These are phyloP conservation scores for Aleadryas rufinucha DNA, from an alignment of 2,113 vertebrate species.

Conservation along the genomic window DNA sequence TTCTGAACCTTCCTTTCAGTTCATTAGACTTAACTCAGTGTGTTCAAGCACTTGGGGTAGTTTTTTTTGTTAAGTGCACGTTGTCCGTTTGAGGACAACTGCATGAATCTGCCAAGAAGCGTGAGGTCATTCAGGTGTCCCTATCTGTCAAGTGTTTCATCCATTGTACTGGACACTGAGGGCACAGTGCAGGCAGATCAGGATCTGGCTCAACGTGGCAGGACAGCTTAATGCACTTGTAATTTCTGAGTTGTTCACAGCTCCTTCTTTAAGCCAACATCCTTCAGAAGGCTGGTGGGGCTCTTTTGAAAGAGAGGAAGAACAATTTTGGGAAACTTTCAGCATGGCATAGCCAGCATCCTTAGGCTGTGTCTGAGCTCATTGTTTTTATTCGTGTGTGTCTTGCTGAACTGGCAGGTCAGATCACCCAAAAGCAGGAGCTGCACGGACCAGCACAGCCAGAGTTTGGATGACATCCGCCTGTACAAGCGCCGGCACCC, in stretches of 20 bases:
- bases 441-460: constrained; percentile 71
- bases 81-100: not conserved
- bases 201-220: not conserved
- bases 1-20: not conserved
- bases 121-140: not conserved
- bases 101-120: not conserved
- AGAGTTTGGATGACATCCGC: constrained; percentile 77
- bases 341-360: not conserved
- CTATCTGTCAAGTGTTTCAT: not conserved
- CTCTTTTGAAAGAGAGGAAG: not conserved
- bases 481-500: constrained; percentile 53
- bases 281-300: not conserved
- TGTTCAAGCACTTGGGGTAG: not conserved
- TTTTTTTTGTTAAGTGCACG: not conserved
- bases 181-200: not conserved
- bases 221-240: not conserved
- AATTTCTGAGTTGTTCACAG: not conserved
- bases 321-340: not conserved
- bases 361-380: not conserved
- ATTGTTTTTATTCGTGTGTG: accelerated
- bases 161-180: not conserved
- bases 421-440: constrained; percentile 30
- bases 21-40: not conserved
- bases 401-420: constrained; percentile 60
- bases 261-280: not conserved